phyloP scores from a whole-genome alignment of 2,797 vertebrate genomes.

The Chaetophractus vellerosus region DNA sequence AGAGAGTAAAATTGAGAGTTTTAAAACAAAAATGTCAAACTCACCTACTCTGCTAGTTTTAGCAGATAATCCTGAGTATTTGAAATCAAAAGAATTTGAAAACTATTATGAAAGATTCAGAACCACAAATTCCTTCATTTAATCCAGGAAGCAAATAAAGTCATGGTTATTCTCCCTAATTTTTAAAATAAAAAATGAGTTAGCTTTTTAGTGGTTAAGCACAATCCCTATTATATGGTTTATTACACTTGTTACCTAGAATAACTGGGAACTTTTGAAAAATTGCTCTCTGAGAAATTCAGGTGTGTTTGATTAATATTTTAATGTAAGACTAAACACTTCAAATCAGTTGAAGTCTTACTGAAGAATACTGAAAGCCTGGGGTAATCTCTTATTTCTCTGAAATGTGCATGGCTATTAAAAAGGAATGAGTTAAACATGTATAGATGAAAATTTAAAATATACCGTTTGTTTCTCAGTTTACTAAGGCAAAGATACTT shows the following conservation, averaged over 20 bases:
- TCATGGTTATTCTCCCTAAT: background rate
- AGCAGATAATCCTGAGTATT: background rate
- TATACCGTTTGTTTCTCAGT: constrained; percentile 37
- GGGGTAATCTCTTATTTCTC: background rate
- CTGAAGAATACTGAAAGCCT: background rate
- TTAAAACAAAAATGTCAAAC: constrained; percentile 28
- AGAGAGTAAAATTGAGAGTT: background rate
- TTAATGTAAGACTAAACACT: constrained; percentile 26
- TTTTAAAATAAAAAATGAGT: constrained; percentile 60
- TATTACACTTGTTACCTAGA: constrained; percentile 49
- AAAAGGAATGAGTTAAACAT: constrained; percentile 24
- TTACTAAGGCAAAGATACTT: constrained; percentile 21
- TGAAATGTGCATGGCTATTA: constrained; percentile 16
- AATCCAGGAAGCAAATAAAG: constrained; percentile 47
- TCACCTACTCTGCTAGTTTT: background rate
- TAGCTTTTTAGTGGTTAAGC: constrained; percentile 24
- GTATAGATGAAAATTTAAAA: constrained; percentile 45
- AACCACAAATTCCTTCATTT: constrained; percentile 47
- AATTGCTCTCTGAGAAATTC: constrained; percentile 54
- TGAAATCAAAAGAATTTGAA: constrained; percentile 16
- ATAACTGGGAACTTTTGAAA: constrained; percentile 53
- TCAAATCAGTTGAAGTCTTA: background rate
- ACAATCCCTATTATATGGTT: background rate
- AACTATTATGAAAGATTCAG: background rate
- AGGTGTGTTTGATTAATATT: constrained; percentile 49